Conservation (phyloP, 2,888 invertebrate genomes). For the Sphinx pinastri region DNA sequence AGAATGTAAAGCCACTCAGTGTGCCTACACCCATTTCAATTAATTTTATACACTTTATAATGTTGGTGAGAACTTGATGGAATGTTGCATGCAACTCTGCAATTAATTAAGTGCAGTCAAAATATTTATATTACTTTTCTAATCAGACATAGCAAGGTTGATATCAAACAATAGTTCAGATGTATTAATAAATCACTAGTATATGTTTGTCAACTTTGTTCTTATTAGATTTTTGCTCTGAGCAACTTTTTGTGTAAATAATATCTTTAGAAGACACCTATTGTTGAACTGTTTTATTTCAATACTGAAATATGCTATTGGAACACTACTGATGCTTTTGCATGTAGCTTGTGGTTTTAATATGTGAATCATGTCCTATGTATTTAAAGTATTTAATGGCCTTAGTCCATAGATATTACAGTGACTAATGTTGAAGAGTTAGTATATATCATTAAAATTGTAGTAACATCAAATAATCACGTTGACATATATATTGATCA, state of each 20-base stretch:
- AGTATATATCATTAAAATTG: too few relatives aligned
- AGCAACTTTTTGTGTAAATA: not conserved
- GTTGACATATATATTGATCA: too few relatives aligned
- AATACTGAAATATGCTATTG: too few relatives aligned
- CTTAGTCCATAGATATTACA: too few relatives aligned
- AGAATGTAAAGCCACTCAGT: not conserved
- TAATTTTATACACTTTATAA: not conserved
- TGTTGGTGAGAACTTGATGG: not conserved
- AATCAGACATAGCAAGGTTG: not conserved
- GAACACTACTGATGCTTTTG: too few relatives aligned
- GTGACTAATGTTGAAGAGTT: too few relatives aligned
- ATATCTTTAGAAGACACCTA: not conserved
- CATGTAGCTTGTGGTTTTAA: not conserved
- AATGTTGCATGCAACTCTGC: not conserved
- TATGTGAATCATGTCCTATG: not conserved
- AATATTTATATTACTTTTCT: conserved; percentile 14
- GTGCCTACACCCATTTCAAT: not conserved
- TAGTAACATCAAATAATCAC: too few relatives aligned
- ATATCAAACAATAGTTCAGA: conserved; percentile 6
- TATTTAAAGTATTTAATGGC: not conserved
- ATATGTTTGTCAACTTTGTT: not conserved
- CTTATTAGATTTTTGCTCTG: conserved; percentile 5
- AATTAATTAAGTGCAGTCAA: not conserved
- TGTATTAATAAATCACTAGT: not conserved
- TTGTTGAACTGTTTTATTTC: too few relatives aligned